A percentile compares a stretch with the other conserved stretches of the same genome.
Conservation (phyloP, 1,140 invertebrate species). For the Pseudomyrmex gracilis region DNA sequence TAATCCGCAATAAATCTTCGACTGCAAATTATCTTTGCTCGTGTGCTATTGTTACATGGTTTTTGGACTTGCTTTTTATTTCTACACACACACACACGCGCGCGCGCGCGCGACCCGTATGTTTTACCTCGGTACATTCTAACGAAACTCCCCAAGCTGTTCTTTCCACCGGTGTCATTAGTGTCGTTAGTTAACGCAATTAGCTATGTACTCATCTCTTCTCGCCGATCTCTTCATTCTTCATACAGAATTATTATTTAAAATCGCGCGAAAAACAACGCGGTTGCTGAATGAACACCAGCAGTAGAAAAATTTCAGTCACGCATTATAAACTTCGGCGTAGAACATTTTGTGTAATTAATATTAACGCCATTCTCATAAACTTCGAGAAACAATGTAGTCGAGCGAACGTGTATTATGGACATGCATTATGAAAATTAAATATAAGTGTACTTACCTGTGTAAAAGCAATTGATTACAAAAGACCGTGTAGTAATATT, state of each 20-base stretch:
- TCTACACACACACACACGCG: neutral
- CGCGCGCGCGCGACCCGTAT: conserved; percentile 5
- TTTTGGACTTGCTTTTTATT: neutral
- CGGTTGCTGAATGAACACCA: neutral
- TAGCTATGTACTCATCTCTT: conserved; percentile 7
- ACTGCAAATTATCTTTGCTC: neutral
- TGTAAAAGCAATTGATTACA: too few relatives aligned
- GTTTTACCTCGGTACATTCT: conserved; percentile 40
- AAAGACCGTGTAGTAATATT: too few relatives aligned
- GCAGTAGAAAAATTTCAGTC: neutral
- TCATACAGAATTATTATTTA: conserved; percentile 32
- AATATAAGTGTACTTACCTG: too few relatives aligned
- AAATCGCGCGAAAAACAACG: conserved; percentile 11
- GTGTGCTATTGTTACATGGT: too few relatives aligned
- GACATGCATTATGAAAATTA: too few relatives aligned
- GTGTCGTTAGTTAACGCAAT: conserved; percentile 44
- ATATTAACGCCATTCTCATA: too few relatives aligned
- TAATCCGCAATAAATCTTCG: neutral
- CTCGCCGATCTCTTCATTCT: neutral
- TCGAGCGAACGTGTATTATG: too few relatives aligned
- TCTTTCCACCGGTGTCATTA: conserved; percentile 35
- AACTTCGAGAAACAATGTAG: too few relatives aligned
- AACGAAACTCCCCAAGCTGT: conserved; percentile 6
- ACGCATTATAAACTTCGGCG: too few relatives aligned
- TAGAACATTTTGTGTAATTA: too few relatives aligned